Percentiles rank a stretch among this genome's conserved stretches.
phyloP scores from a whole-genome alignment of 2,113 vertebrate species.

The Phyllostomus discolor region DNA sequence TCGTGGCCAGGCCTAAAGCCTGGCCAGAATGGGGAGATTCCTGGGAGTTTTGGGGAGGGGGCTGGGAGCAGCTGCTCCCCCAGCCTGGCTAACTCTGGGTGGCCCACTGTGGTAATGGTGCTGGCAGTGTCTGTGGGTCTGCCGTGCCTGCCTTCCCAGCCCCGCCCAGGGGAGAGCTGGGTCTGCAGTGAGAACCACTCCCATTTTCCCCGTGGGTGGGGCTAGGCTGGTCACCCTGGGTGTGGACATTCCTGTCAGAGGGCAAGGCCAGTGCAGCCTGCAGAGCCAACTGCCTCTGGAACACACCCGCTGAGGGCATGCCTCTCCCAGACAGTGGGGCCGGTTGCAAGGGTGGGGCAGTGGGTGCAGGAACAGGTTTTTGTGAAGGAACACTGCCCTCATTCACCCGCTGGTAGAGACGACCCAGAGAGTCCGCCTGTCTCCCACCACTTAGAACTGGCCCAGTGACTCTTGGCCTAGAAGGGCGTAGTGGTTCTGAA shows the following conservation, averaged over 20 bases:
- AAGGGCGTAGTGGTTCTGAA: background rate
- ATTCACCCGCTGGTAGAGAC: rapidly evolving
- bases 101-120: background rate
- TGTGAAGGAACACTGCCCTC: background rate
- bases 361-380: background rate
- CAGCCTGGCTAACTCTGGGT: background rate
- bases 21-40: background rate
- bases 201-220: too few species aligned
- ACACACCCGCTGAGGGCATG: background rate
- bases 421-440: background rate
- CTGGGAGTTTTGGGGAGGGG: background rate
- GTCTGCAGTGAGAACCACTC: background rate
- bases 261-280: background rate
- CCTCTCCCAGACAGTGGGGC: background rate
- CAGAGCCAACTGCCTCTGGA: background rate
- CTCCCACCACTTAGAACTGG: background rate
- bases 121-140: background rate
- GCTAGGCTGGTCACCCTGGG: background rate
- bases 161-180: background rate
- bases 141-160: background rate
- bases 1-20: background rate
- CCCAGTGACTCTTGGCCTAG: background rate
- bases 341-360: background rate
- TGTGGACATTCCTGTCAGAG: background rate
- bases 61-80: background rate